phyloP scores from a whole-genome alignment of 2,113 vertebrate species.

The Irena cyanogastra region DNA sequence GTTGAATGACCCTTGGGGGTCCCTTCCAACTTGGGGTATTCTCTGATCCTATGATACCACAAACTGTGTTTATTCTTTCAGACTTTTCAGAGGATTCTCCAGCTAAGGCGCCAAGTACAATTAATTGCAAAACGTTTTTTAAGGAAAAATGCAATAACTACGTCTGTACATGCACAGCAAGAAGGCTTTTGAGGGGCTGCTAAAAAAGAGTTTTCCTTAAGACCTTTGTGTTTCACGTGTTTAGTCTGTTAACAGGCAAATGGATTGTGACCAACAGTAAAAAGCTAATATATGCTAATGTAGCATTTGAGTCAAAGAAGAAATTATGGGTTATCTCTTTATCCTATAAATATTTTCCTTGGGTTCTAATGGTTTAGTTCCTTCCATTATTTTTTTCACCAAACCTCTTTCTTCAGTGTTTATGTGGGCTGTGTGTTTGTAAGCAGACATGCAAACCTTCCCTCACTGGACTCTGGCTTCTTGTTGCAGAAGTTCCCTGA shows the following conservation, averaged over 20 bases:
- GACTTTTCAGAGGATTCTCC: not conserved
- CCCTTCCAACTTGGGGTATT: fast-evolving
- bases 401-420: not conserved
- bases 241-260: not conserved
- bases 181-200: not conserved
- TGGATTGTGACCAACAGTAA: not conserved
- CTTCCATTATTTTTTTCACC: not conserved
- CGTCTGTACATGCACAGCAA: not conserved
- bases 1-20: fast-evolving
- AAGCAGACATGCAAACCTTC: not conserved
- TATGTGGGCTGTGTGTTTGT: not conserved
- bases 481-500: conserved; percentile 91
- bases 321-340: not conserved
- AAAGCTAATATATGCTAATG: not conserved
- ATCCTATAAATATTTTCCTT: not conserved
- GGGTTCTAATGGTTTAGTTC: not conserved
- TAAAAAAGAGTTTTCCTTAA: not conserved
- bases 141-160: not conserved
- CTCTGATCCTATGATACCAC: not conserved
- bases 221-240: not conserved
- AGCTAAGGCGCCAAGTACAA: not conserved
- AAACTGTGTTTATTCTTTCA: not conserved
- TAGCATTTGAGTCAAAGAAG: not conserved
- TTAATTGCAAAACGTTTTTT: not conserved
- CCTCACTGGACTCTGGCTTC: not conserved